phyloP scores from a whole-genome alignment of 2,113 vertebrate genomes.

The Psephotus haematonotus region DNA sequence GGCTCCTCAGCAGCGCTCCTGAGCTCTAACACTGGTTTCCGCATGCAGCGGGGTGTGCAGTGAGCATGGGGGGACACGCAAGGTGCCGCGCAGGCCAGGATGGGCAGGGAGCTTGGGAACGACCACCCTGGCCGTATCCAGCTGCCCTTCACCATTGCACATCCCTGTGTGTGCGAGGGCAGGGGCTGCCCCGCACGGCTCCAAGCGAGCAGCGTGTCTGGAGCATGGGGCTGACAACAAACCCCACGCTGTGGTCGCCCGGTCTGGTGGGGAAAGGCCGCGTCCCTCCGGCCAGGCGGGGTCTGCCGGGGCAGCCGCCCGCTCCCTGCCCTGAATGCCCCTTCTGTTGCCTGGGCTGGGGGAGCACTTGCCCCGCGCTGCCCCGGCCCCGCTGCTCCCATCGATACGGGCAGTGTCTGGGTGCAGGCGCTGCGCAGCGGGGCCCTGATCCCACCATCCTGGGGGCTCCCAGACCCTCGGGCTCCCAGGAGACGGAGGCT shows the following conservation, averaged over 20 bases:
- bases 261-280: rapidly evolving
- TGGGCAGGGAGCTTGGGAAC: background rate
- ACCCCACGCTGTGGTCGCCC: rapidly evolving
- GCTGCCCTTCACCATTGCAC: background rate
- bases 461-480: background rate
- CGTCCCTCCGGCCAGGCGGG: rapidly evolving
- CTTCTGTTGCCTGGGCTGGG: background rate
- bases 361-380: background rate
- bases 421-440: rapidly evolving
- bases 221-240: background rate
- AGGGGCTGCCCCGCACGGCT: rapidly evolving
- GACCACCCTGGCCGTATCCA: rapidly evolving
- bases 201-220: background rate
- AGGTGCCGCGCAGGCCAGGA: background rate
- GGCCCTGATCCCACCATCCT: rapidly evolving
- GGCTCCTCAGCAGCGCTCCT: background rate
- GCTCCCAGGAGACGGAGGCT: background rate
- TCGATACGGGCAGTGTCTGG: constrained; percentile 4
- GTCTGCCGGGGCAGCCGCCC: background rate
- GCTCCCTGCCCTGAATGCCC: background rate
- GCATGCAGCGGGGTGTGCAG: rapidly evolving
- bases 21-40: rapidly evolving
- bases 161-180: rapidly evolving
- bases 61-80: rapidly evolving
- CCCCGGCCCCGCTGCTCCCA: background rate